A percentile compares a stretch with the other conserved stretches of the same genome.
Conservation (phyloP, 2,113 vertebrate species). For the Erythrolamprus reginae region DNA sequence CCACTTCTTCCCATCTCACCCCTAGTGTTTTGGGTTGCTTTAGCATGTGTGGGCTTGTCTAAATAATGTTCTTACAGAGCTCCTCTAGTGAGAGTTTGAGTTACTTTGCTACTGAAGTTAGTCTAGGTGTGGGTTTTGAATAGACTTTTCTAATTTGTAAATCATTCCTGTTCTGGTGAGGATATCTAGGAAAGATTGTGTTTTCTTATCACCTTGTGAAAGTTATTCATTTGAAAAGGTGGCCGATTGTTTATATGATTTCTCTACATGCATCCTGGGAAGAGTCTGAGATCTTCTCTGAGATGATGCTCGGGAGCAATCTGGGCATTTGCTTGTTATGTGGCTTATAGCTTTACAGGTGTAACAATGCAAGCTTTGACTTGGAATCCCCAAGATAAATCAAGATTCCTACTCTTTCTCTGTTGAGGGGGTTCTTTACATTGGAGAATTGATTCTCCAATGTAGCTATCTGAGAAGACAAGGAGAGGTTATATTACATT, state of each 20-base stretch:
- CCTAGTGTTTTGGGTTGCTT: not conserved
- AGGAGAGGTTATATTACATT: not conserved
- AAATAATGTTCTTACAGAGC: not conserved
- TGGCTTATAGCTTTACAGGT: not conserved
- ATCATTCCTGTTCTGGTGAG: not conserved
- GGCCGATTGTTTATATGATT: not conserved
- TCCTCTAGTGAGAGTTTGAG: not conserved
- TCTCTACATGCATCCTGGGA: not conserved
- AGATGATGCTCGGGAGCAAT: not conserved
- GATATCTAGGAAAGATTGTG: not conserved
- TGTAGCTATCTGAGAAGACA: not conserved
- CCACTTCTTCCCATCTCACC: no score
- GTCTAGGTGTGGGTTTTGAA: not conserved
- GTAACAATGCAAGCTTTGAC: not conserved
- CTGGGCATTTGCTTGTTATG: not conserved
- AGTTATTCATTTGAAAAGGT: not conserved
- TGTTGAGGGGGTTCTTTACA: not conserved
- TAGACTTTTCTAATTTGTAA: not conserved
- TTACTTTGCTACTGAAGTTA: not conserved
- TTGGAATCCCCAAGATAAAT: not conserved
- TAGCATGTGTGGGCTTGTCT: not conserved
- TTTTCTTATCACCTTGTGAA: not conserved
- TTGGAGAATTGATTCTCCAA: not conserved
- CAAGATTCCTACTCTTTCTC: not conserved
- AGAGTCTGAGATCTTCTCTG: not conserved